Conservation (phyloP, 2,113 vertebrate genomes). For the Trematocara macrostoma region DNA sequence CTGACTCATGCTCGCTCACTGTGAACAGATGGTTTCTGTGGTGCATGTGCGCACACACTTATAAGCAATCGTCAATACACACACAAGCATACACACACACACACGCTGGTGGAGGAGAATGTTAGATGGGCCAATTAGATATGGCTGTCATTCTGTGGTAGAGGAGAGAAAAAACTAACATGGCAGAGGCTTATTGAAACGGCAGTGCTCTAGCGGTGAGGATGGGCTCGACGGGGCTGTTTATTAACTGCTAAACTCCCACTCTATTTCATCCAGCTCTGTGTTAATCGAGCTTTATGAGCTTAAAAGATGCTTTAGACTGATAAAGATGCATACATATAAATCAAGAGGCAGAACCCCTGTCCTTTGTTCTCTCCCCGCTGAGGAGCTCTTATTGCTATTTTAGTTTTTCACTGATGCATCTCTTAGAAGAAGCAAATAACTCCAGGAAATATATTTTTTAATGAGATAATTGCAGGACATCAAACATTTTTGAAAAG, state of each 20-base stretch:
- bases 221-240: not conserved
- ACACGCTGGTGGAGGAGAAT: constrained; percentile 25
- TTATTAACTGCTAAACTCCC: constrained; percentile 23
- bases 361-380: not conserved
- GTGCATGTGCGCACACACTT: constrained; percentile 21
- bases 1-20: constrained; percentile 60
- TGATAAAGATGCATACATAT: not conserved
- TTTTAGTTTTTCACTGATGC: not conserved
- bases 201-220: constrained; percentile 1
- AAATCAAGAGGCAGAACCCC: not conserved
- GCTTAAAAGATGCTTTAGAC: not conserved
- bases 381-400: not conserved
- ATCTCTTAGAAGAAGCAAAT: not conserved
- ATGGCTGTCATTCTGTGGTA: constrained; percentile 45
- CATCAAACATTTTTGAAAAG: not conserved
- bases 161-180: constrained; percentile 39
- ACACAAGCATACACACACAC: not conserved
- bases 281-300: constrained; percentile 20
- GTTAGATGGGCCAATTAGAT: constrained; percentile 58
- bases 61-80: not conserved
- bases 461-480: not conserved
- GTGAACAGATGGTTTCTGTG: constrained; percentile 68
- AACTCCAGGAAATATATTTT: not conserved
- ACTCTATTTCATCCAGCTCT: constrained; percentile 1
- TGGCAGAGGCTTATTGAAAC: constrained; percentile 23